These are phyloP conservation scores for Enchytraeus crypticus DNA, from an alignment of 2,888 invertebrate genomes.

Conservation along the genomic window DNA sequence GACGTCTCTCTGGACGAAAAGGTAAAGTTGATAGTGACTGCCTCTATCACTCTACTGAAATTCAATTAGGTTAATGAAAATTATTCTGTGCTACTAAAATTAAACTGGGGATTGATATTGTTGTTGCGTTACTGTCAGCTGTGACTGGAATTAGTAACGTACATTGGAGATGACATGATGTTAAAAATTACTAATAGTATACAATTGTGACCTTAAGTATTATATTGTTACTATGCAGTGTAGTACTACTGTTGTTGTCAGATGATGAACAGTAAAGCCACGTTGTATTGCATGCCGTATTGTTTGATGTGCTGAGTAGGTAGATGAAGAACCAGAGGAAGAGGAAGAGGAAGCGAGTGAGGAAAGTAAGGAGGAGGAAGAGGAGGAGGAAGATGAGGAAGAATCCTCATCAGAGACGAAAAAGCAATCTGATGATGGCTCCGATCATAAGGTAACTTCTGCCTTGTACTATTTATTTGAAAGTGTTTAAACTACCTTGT, in stretches of 20 bases:
- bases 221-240: too few species aligned
- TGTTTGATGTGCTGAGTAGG: too few species aligned
- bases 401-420: neutral
- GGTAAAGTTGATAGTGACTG: constrained; percentile 35
- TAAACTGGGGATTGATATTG: constrained; percentile 20
- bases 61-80: neutral
- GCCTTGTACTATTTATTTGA: too few species aligned
- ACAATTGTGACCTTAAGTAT: too few species aligned
- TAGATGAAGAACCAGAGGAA: neutral
- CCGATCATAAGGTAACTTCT: neutral
- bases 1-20: constrained; percentile 59
- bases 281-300: too few species aligned
- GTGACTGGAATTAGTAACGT: neutral
- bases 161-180: too few species aligned
- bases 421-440: neutral
- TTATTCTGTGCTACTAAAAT: neutral
- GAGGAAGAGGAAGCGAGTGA: neutral
- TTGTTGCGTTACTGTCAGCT: constrained; percentile 27
- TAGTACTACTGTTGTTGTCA: too few species aligned
- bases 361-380: neutral
- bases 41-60: neutral
- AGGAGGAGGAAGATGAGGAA: constrained; percentile 8
- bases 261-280: too few species aligned
- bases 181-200: too few species aligned
- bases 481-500: too few species aligned